Evolutionary conservation across 2,888 invertebrate species (phyloP), one percentile per base, ranked within the genome.

Genomic region (Sarcophaga variegata): DNA sequence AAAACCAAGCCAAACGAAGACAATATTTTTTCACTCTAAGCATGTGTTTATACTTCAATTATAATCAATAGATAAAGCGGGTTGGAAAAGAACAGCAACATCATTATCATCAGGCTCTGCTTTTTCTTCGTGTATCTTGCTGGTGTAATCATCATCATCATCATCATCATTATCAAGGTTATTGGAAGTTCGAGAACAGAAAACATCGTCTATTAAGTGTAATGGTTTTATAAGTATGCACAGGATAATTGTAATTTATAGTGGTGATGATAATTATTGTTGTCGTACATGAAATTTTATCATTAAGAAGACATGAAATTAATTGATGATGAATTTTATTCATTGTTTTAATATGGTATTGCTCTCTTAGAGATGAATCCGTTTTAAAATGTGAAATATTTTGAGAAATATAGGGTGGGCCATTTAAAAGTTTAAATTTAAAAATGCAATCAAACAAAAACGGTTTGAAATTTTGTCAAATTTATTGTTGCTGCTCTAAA

Each of bases 31-130:
- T 62, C 72, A 72, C 60, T 77, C 8, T 59, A 82, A 86, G 82
- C 82, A 86, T 82, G 79, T 82, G 82, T 79, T 82, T 86, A 79
- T 79, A 79, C 64, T 71, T 79, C 75, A 83, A 67, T 63, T 86
- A 71, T 71, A 71, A 76, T 66, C 45, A 49, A 22, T 17, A 64
- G 49, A 22, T 67, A 72, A 54, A 59, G 63, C 17, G 12, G 70
- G 8, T 11, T 66, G 59, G 25, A 59, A 64, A 72, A 59, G 45
- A 47, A 10, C 37, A 10, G 37, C 37, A 37, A 37, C 37, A 37
- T 37, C 37, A 37, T 37, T 37, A 37, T 37, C 37, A 37, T 37
- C 8, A 37, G 1, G 10, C 10, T 1, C 8, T 37, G 8, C 8
- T 37, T 37, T 37, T 37, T 10, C 37, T 37, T 37, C 37, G 37